phyloP scores from a whole-genome alignment of 2,888 invertebrate genomes.

The Campoplex capitator region DNA sequence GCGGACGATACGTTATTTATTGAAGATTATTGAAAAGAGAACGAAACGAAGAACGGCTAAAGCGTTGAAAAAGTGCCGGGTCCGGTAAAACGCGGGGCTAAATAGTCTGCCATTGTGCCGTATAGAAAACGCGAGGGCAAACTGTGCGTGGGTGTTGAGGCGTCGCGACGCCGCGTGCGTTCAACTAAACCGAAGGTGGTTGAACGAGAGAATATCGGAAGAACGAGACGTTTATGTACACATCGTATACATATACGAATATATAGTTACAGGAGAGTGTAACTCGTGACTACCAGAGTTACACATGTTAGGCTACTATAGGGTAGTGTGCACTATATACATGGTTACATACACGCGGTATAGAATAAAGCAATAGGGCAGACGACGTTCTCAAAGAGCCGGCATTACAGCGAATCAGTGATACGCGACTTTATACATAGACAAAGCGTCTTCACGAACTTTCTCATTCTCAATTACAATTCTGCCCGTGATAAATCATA shows the following conservation, averaged over 20 bases:
- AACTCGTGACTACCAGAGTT: conserved; percentile 58
- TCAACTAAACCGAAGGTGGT: conserved; percentile 62
- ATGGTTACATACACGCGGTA: conserved; percentile 1
- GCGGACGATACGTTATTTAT: not conserved
- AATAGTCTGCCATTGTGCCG: conserved; percentile 66
- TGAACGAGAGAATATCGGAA: conserved; percentile 53
- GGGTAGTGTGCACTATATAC: conserved; percentile 12
- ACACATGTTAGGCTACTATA: conserved; percentile 43
- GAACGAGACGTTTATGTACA: conserved; percentile 26
- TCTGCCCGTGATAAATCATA: not conserved
- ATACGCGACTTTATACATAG: not conserved
- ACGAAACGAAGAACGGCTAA: conserved; percentile 10
- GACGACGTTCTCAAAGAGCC: conserved; percentile 60
- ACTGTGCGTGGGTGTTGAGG: conserved; percentile 67
- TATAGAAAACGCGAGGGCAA: conserved; percentile 48
- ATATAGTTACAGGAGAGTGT: conserved; percentile 33
- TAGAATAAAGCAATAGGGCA: conserved; percentile 48
- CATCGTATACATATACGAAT: conserved; percentile 4
- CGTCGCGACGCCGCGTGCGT: conserved; percentile 69
- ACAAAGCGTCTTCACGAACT: conserved; percentile 3
- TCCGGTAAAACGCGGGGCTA: conserved; percentile 41
- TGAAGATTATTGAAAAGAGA: not conserved
- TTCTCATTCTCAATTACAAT: conserved; percentile 19
- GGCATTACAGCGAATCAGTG: conserved; percentile 21
- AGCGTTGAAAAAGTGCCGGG: conserved; percentile 53